These are phyloP conservation scores for Delia radicum DNA, from an alignment of 1,140 invertebrate species.

Conservation along the genomic window DNA sequence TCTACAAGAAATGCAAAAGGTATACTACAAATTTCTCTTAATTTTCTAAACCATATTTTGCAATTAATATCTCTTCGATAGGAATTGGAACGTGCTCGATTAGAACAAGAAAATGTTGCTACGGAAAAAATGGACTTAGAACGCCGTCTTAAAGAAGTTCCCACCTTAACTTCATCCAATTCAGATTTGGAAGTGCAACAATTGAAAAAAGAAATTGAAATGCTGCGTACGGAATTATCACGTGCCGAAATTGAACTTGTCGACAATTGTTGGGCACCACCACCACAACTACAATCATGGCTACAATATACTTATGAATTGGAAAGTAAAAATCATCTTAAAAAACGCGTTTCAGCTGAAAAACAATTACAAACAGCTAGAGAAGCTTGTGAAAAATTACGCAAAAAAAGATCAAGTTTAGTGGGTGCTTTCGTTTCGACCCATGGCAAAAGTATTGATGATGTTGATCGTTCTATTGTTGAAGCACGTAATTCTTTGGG, in stretches of 20 bases:
- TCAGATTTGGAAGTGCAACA: constrained; percentile 81
- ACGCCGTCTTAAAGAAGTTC: constrained; percentile 70
- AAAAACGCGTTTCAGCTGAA: constrained; percentile 82
- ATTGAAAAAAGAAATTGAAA: constrained; percentile 81
- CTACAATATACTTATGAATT: constrained; percentile 92
- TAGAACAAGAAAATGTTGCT: constrained; percentile 70
- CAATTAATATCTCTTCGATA: too few relatives aligned
- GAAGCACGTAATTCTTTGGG: constrained; percentile 86
- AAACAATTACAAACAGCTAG: constrained; percentile 83
- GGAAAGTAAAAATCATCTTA: constrained; percentile 83
- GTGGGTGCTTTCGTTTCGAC: constrained; percentile 94
- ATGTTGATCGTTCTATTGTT: constrained; percentile 88
- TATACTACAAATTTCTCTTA: too few relatives aligned
- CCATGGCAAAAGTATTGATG: constrained; percentile 89
- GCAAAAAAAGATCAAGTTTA: constrained; percentile 86
- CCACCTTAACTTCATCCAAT: constrained; percentile 68
- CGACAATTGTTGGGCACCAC: constrained; percentile 83
- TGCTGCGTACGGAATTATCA: constrained; percentile 77
- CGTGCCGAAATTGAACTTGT: constrained; percentile 86
- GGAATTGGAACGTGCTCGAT: constrained; percentile 50
- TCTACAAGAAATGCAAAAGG: constrained; percentile 80
- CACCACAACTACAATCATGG: constrained; percentile 87
- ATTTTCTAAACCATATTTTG: too few relatives aligned
- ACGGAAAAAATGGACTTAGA: constrained; percentile 83
- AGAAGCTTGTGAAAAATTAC: constrained; percentile 90